Conservation (phyloP, 2,113 vertebrate species). For the Calypte anna region DNA sequence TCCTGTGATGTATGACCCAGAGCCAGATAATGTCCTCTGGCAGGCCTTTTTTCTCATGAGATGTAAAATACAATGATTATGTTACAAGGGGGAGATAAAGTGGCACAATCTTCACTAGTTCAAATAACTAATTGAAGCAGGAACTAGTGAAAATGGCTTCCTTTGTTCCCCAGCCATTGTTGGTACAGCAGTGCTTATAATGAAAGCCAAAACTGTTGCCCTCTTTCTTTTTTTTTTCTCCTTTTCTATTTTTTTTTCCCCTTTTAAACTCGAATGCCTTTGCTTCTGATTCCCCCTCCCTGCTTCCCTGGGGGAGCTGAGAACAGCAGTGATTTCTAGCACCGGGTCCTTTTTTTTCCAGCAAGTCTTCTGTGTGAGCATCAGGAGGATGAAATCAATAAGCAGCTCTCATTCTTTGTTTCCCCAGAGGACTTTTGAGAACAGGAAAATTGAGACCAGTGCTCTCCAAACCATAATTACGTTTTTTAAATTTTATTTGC, state of each 20-base stretch:
- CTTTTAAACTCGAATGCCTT: slow-evolving; percentile 41
- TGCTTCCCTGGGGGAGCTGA: slow-evolving; percentile 14
- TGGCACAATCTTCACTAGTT: slow-evolving; percentile 72
- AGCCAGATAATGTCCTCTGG: slow-evolving; percentile 76
- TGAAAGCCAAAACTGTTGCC: slow-evolving; percentile 66
- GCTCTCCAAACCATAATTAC: slow-evolving; percentile 56
- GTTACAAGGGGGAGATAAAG: slow-evolving; percentile 73
- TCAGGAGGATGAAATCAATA: slow-evolving; percentile 63
- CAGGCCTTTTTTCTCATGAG: slow-evolving; percentile 73
- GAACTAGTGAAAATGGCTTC: slow-evolving; percentile 72
- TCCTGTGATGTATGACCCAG: slow-evolving; percentile 77
- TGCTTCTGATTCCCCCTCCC: neutral
- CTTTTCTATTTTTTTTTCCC: neutral
- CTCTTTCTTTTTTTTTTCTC: neutral
- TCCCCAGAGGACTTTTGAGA: slow-evolving; percentile 61
- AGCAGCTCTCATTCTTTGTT: slow-evolving; percentile 36
- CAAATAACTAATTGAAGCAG: slow-evolving; percentile 78
- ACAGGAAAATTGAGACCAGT: slow-evolving; percentile 39
- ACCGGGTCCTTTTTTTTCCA: slow-evolving; percentile 33
- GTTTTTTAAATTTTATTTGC: slow-evolving; percentile 30
- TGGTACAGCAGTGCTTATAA: slow-evolving; percentile 67
- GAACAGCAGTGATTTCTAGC: slow-evolving; percentile 37
- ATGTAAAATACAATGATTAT: slow-evolving; percentile 79
- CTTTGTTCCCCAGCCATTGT: slow-evolving; percentile 74
- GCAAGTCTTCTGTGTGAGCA: neutral